phyloP scores from a whole-genome alignment of 2,113 vertebrate genomes.

The Coregonus clupeaformis region DNA sequence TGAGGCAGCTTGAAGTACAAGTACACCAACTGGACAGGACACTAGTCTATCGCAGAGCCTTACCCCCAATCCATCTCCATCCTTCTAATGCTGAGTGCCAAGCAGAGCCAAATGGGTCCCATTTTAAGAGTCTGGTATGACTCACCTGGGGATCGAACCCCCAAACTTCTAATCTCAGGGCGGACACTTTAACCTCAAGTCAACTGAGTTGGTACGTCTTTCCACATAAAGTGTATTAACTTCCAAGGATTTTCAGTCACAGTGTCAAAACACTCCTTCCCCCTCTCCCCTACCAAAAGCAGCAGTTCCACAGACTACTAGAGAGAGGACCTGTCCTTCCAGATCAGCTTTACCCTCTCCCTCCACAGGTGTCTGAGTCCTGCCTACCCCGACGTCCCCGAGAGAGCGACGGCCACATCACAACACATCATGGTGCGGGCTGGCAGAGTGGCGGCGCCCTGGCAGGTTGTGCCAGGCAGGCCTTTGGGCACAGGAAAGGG shows the following conservation, averaged over 20 bases:
- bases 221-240: too few species aligned
- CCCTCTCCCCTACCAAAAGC: background rate
- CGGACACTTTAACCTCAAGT: too few species aligned
- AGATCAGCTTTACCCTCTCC: conserved; percentile 44
- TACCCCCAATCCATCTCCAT: too few species aligned
- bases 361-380: conserved; percentile 68
- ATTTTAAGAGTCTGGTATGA: too few species aligned
- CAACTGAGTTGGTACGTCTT: too few species aligned
- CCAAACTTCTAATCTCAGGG: too few species aligned
- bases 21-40: background rate
- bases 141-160: too few species aligned
- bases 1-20: too few species aligned
- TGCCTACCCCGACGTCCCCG: conserved; percentile 22
- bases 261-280: background rate
- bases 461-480: conserved; percentile 27
- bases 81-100: too few species aligned
- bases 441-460: conserved; percentile 61
- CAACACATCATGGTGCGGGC: conserved; percentile 58
- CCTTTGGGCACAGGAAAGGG: conserved; percentile 35
- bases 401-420: conserved; percentile 61
- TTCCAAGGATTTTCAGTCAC: background rate
- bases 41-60: background rate
- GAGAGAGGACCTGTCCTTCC: conserved; percentile 49
- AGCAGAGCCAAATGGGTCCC: too few species aligned
- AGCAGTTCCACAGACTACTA: background rate